A percentile compares a stretch with the other conserved stretches of the same genome.
Conservation (phyloP, 2,113 vertebrate species). For the Trinectes maculatus region DNA sequence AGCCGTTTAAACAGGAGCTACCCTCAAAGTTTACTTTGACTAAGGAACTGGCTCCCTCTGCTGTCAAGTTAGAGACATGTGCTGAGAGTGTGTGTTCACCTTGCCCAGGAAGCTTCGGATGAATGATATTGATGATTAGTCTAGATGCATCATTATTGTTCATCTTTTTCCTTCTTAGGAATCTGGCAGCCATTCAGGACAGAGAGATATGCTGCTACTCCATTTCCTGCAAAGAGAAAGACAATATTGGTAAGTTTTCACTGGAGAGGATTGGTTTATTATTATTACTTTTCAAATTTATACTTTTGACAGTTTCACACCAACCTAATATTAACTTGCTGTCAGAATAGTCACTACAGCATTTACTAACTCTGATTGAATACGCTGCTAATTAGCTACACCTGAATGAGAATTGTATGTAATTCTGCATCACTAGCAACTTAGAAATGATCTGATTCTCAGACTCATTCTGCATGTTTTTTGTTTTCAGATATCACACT, state of each 20-base stretch:
- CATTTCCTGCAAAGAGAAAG: slow-evolving; percentile 89
- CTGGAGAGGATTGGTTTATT: background rate
- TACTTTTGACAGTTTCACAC: too few relatives aligned
- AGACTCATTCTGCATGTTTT: slow-evolving; percentile 10
- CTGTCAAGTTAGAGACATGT: slow-evolving; percentile 9
- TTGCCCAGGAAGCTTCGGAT: background rate
- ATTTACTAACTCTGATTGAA: background rate
- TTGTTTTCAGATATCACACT: slow-evolving; percentile 82
- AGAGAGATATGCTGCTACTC: slow-evolving; percentile 88
- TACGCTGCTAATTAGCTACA: background rate
- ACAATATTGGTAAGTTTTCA: slow-evolving; percentile 87
- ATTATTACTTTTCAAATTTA: background rate
- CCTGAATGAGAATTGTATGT: background rate
- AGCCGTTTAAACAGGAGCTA: background rate
- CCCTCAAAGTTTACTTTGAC: background rate
- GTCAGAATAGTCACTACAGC: too few relatives aligned
- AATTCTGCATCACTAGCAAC: background rate
- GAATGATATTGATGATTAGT: background rate
- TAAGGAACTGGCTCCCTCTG: slow-evolving; percentile 40
- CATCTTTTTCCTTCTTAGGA: slow-evolving; percentile 68
- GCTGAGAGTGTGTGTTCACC: background rate
- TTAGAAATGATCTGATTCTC: background rate
- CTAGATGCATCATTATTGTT: background rate
- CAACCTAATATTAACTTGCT: too few relatives aligned
- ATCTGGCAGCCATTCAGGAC: slow-evolving; percentile 87